Percentiles rank a stretch among this genome's conserved stretches.
phyloP scores from a whole-genome alignment of 2,113 vertebrate genomes.

The Alligator mississippiensis region DNA sequence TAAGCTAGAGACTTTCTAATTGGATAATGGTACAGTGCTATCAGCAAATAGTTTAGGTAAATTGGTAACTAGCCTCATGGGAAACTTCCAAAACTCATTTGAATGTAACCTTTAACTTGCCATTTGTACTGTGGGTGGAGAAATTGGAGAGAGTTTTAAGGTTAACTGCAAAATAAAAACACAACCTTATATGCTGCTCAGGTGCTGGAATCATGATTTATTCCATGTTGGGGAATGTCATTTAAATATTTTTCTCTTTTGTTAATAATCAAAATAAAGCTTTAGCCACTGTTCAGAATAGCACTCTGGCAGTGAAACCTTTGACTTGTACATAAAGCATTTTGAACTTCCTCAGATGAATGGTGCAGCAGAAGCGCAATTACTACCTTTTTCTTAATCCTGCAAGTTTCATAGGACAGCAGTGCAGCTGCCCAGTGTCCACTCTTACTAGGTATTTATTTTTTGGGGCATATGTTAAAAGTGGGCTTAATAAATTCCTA shows the following conservation, averaged over 20 bases:
- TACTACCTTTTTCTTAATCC: not conserved
- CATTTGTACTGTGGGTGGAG: not conserved
- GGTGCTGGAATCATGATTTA: not conserved
- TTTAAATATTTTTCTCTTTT: not conserved
- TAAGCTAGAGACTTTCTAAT: accelerated
- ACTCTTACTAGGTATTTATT: not conserved
- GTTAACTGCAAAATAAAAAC: not conserved
- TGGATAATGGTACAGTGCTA: not conserved
- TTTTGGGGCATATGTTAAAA: not conserved
- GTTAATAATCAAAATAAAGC: not conserved
- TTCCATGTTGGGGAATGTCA: not conserved
- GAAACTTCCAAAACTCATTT: not conserved
- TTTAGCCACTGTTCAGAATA: not conserved
- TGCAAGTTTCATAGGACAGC: not conserved
- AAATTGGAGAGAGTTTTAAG: not conserved
- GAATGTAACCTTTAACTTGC: not conserved
- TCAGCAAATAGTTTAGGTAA: not conserved
- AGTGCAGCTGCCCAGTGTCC: accelerated
- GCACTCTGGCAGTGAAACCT: not conserved
- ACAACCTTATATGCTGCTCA: not conserved
- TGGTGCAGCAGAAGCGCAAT: not conserved
- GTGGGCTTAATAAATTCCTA: not conserved
- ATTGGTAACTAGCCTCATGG: not conserved
- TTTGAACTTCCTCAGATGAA: not conserved
- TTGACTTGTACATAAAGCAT: not conserved